Conservation (phyloP, 23 tunicate species). For the Halocynthia roretzi region DNA sequence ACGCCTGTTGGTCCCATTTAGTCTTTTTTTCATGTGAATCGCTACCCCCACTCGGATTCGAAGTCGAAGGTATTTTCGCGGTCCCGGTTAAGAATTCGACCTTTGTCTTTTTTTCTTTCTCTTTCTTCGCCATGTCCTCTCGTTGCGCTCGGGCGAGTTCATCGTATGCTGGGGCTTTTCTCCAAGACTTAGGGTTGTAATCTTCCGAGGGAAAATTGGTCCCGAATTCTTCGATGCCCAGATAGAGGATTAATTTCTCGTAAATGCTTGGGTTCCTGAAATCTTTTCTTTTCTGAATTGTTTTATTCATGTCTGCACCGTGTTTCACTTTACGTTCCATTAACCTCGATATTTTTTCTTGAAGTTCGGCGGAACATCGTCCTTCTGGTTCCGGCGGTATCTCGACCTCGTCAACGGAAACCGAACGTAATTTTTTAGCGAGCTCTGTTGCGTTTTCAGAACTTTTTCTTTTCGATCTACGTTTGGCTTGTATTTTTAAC, state of each 20-base stretch:
- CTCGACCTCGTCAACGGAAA: conserved; percentile 50
- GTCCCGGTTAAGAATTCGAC: conserved; percentile 79
- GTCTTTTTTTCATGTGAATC: conserved; percentile 45
- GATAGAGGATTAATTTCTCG: conserved; percentile 69
- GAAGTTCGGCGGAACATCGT: conserved; percentile 41
- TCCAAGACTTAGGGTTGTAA: conserved; percentile 79
- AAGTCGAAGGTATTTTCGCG: conserved; percentile 36
- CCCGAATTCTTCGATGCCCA: conserved; percentile 88
- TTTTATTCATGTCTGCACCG: conserved; percentile 63
- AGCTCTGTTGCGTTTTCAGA: conserved; percentile 80
- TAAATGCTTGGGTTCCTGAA: conserved; percentile 95
- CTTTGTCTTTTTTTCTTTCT: conserved; percentile 72
- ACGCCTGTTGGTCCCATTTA: conserved; percentile 66
- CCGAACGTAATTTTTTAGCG: conserved; percentile 46
- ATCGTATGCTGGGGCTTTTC: conserved; percentile 69
- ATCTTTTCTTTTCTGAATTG: conserved; percentile 69
- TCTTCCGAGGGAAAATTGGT: conserved; percentile 86
- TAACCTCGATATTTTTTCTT: conserved; percentile 47
- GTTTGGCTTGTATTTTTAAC: conserved; percentile 31
- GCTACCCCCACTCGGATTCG: not conserved
- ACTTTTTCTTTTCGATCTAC: conserved; percentile 42
- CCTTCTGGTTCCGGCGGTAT: conserved; percentile 80
- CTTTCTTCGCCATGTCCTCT: conserved; percentile 75
- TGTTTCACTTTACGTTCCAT: conserved; percentile 58
- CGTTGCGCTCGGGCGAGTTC: conserved; percentile 82